phyloP scores from a whole-genome alignment of 2,113 vertebrate genomes.

The Oenanthe oenanthe region DNA sequence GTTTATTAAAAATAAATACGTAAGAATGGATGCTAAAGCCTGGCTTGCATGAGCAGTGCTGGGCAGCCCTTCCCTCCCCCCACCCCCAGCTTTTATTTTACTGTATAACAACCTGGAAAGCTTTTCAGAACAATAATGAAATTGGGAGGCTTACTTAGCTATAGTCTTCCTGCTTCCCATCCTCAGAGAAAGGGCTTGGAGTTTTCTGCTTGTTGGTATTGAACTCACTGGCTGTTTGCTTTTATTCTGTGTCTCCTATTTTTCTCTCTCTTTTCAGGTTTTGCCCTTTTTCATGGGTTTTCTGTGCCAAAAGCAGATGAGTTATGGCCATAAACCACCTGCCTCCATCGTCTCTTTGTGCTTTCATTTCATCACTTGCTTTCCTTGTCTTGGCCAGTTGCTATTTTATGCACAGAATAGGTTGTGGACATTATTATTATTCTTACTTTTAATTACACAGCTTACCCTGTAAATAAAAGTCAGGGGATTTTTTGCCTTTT shows the following conservation, averaged over 20 bases:
- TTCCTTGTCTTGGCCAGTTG: neutral
- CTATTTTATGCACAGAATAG: neutral
- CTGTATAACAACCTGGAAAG: neutral
- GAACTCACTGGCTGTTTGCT: neutral
- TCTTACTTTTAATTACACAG: neutral
- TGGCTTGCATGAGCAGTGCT: neutral
- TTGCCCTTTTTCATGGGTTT: neutral
- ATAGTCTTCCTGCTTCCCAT: neutral
- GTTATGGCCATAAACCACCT: neutral
- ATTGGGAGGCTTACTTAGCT: neutral
- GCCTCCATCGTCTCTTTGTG: neutral
- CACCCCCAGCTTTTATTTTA: neutral
- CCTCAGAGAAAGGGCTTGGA: neutral
- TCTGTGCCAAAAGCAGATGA: constrained; percentile 22
- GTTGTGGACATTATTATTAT: neutral
- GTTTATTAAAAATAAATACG: neutral
- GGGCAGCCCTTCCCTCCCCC: neutral
- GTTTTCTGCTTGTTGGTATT: neutral
- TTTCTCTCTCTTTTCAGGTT: neutral
- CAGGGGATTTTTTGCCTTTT: neutral
- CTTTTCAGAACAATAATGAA: neutral
- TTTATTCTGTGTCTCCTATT: neutral
- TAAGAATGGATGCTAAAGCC: constrained; percentile 22
- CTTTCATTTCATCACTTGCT: neutral
- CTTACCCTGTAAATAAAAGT: neutral